Evolutionary conservation across 2,797 vertebrate species (phyloP).

Genomic region (Atherinosoma microstoma): DNA sequence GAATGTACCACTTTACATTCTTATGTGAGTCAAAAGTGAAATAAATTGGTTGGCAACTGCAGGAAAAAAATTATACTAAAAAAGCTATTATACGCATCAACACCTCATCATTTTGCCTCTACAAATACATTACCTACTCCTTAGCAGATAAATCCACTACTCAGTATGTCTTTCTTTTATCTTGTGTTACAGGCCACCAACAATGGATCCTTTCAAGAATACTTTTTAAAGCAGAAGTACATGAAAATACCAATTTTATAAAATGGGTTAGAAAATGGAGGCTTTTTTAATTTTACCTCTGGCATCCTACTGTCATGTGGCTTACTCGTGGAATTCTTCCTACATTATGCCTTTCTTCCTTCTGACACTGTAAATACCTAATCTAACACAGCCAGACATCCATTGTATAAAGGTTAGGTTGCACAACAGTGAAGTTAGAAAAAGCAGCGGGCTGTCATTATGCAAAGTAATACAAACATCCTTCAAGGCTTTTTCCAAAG

Average conservation of each 20-base stretch:
- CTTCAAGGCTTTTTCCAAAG: constrained; percentile 12
- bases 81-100: not conserved
- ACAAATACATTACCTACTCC: not conserved
- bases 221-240: constrained; percentile 12
- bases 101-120: not conserved
- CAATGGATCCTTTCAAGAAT: constrained; percentile 27
- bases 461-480: constrained; percentile 10
- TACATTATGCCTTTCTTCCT: constrained; percentile 2
- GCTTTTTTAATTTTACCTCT: not conserved
- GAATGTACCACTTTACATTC: constrained; percentile 22
- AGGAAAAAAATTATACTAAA: too few relatives aligned
- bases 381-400: constrained; percentile 9
- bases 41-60: not conserved
- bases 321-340: constrained; percentile 18
- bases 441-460: constrained; percentile 10
- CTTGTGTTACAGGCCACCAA: not conserved
- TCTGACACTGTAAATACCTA: constrained; percentile 20
- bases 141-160: not conserved
- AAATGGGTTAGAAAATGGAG: not conserved
- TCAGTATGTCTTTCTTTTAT: not conserved
- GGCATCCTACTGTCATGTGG: constrained; percentile 29
- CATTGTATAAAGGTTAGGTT: constrained; percentile 10
- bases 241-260: constrained; percentile 28
- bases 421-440: constrained; percentile 5
- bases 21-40: not conserved